phyloP scores from a whole-genome alignment of 2,888 invertebrate genomes.

The Callyntrura sp. region DNA sequence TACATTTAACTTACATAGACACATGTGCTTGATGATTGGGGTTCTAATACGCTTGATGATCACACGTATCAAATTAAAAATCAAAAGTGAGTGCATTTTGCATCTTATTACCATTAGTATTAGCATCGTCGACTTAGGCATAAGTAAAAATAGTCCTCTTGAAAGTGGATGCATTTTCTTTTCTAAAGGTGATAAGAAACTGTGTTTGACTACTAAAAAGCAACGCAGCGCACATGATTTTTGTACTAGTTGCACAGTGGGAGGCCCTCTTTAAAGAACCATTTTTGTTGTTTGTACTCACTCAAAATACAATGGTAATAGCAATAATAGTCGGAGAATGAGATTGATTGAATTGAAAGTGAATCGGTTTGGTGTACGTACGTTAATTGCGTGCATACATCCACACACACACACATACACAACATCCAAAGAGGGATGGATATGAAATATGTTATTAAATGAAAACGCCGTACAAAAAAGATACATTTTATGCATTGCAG shows the following conservation, averaged over 20 bases:
- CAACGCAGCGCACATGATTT: neutral
- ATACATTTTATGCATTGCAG: neutral
- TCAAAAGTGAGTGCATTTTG: neutral
- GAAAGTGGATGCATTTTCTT: neutral
- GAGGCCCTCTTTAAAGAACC: conserved; percentile 3
- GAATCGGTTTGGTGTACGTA: neutral
- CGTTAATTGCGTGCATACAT: neutral
- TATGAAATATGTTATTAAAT: neutral
- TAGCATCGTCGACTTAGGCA: neutral
- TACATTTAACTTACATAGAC: neutral
- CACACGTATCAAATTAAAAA: conserved; percentile 18
- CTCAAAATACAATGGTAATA: conserved; percentile 12
- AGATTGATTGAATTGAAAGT: conserved; percentile 38
- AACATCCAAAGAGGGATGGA: neutral
- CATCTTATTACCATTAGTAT: neutral
- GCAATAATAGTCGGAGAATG: neutral
- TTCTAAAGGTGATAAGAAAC: conserved; percentile 6
- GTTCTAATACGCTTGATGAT: neutral
- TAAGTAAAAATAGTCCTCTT: neutral
- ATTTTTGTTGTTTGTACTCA: neutral
- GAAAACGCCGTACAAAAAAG: neutral
- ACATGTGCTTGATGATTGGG: neutral
- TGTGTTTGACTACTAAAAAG: neutral
- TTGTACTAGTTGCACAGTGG: conserved; percentile 41
- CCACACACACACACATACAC: conserved; percentile 2